A percentile compares a stretch with the other conserved stretches of the same genome.
Conservation (phyloP, 2,888 invertebrate species). For the Halictus ligatus region DNA sequence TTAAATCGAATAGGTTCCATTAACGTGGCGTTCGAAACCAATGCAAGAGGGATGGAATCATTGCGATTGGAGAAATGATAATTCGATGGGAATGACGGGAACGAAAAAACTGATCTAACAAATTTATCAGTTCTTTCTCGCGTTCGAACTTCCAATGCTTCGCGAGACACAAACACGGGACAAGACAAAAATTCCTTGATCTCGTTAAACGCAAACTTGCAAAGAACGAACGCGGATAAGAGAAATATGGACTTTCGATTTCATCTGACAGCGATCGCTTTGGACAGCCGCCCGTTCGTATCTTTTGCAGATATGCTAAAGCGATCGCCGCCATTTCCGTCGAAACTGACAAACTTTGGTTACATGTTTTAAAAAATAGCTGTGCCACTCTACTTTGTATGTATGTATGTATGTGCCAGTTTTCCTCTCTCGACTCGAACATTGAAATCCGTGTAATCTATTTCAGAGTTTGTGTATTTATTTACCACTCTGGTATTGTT, state of each 20-base stretch:
- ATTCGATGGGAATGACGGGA: neutral
- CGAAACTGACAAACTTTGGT: neutral
- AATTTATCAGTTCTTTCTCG: neutral
- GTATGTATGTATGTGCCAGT: too few relatives aligned
- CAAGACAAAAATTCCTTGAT: neutral
- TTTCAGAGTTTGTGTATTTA: too few relatives aligned
- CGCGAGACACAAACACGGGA: neutral
- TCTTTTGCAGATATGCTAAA: neutral
- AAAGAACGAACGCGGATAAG: neutral
- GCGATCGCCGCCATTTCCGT: neutral
- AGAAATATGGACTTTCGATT: neutral
- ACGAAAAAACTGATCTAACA: neutral
- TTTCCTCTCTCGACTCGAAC: too few relatives aligned
- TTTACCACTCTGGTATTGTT: too few relatives aligned
- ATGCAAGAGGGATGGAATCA: constrained; percentile 13
- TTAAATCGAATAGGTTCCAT: constrained; percentile 49
- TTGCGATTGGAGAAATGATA: neutral
- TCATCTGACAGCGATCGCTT: constrained; percentile 22
- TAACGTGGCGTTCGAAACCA: constrained; percentile 26
- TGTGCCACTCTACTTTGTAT: neutral
- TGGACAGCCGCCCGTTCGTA: neutral
- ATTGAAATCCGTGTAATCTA: too few relatives aligned
- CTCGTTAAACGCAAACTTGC: neutral
- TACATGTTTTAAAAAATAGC: neutral
- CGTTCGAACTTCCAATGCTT: neutral